Base-by-base conservation (phyloP, 1,140 invertebrate genomes). In the Parapsyche elsis region DNA sequence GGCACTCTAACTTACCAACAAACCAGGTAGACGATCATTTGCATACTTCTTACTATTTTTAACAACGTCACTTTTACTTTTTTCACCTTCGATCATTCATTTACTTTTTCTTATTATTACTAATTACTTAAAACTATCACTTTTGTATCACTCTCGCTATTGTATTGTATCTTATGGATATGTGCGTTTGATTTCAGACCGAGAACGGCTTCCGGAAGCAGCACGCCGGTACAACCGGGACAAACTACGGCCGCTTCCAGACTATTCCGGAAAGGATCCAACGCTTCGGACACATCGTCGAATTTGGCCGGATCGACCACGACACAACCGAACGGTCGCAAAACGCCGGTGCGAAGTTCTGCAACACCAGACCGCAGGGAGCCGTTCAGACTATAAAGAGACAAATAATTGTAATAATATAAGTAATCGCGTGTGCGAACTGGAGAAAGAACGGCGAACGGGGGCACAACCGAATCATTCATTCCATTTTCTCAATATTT, bases 161-260 rank as follows among this genome's bases (percentile, higher is more conserved):
- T 53, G 12, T 53, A 53, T 19, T 23, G 19, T 83, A 16, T 57
- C 21, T 49, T 67, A 71, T 80, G 81, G 75, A 77, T 84, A 77
- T 83, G 81, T 84, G 38, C 76, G 81, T 79, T 70, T 85, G 75
- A 21, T 75, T 24, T 81, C 85, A 92, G 93, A 86, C 92, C 92
- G 86, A 89, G 92, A 87, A 93, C 93, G 84, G 91, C 93, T 49
- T 93, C 93, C 0, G 92, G 92, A 21, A 92, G 92, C 44, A 92
- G 92, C 76, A 94, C 92, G 0, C 92, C 93, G 45, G 89, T 93
- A 78, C 90, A 92, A 9, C 88, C 92, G 19, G 91, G 91, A 9
- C 89, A 90, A 83, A 86, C 88, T 81, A 91, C 91, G 9, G 90
- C 91, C 9, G 90, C 90, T n/a, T 89, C 92, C 30, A 91, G 91